Evolutionary conservation across 2,797 vertebrate species (phyloP).

Genomic region (Gallinago stenura): DNA sequence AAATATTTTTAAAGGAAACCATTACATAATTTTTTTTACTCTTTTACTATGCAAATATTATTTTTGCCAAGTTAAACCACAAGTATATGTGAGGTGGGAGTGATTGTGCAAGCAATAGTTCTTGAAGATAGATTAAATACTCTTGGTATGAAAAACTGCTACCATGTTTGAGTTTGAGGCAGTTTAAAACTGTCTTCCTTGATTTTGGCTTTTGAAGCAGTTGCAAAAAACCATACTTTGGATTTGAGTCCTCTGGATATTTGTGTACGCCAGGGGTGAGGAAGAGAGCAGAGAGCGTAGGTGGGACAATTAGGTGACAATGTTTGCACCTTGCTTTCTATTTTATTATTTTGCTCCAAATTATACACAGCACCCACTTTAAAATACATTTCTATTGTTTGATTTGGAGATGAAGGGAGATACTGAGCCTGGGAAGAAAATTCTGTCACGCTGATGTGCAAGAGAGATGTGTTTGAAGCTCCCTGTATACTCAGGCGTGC

Average conservation of each 20-base stretch:
- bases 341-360: neutral
- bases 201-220: neutral
- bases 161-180: neutral
- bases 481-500: fast-evolving
- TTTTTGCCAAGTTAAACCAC: neutral
- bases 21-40: neutral
- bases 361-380: neutral
- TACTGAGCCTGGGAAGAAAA: neutral
- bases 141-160: conserved; percentile 8
- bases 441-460: neutral
- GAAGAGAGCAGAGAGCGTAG: fast-evolving
- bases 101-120: neutral
- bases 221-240: neutral
- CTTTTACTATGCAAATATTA: neutral
- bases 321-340: neutral
- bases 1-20: neutral
- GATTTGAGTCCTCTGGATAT: neutral
- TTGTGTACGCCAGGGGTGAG: neutral
- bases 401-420: neutral
- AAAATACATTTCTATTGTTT: neutral
- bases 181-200: neutral
- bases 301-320: neutral
- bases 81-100: neutral
- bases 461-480: neutral
- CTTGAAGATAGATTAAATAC: conserved; percentile 11